Conservation (phyloP, 2,113 vertebrate species). For the Prunella fulvescens region DNA sequence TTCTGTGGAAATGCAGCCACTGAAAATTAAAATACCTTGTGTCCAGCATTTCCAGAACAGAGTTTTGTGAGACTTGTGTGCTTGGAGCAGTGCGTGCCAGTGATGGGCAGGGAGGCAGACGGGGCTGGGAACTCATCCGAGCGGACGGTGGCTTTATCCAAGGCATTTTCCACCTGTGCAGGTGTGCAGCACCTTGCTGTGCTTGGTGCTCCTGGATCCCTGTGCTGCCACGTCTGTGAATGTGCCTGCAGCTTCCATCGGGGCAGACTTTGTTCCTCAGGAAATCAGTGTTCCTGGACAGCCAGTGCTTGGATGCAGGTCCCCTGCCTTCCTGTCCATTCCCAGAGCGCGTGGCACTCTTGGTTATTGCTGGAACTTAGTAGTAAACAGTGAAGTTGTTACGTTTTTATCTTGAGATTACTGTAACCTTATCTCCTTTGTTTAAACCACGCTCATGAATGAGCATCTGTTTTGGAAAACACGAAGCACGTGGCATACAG, state of each 20-base stretch:
- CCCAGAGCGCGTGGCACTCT: background rate
- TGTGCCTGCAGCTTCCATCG: background rate
- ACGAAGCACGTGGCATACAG: background rate
- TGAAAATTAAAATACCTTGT: background rate
- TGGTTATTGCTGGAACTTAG: background rate
- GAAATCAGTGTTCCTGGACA: background rate
- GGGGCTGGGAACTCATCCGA: accelerated
- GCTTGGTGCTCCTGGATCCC: accelerated
- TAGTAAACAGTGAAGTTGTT: conserved; percentile 37
- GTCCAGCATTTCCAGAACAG: background rate
- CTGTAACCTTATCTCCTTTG: conserved; percentile 32
- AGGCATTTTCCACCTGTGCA: background rate
- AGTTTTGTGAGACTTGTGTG: background rate
- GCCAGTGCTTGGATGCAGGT: background rate
- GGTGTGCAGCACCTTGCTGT: background rate
- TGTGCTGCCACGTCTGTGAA: background rate
- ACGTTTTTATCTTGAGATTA: conserved; percentile 30
- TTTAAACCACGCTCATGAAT: background rate
- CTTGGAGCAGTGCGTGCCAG: accelerated
- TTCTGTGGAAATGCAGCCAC: conserved; percentile 45
- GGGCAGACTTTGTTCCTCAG: background rate
- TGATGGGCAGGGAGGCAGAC: background rate
- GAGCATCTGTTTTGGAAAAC: conserved; percentile 25
- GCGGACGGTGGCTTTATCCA: accelerated
- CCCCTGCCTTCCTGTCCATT: background rate